Base-by-base conservation (phyloP, 23 tunicate genomes). In the Styela plicata region DNA sequence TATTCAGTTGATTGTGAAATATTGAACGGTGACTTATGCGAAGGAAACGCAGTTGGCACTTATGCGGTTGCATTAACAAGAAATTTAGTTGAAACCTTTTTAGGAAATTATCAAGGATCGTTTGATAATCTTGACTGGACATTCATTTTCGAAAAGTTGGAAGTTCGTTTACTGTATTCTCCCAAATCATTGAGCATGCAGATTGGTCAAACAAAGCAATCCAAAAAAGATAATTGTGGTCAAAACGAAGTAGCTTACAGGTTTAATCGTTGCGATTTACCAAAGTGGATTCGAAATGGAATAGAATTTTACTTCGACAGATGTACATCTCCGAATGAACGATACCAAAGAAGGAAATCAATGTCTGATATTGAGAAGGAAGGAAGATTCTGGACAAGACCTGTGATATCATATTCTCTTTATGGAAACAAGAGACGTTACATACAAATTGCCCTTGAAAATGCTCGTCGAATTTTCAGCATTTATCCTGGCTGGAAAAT, bases 191-290 rank as follows among this genome's bases (percentile, higher is more conserved):
- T 68, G n/a, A 24, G 16, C 16, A 68, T 68, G 24, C 24, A 21
- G 27, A 68, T 68, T 24, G 73, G 73, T 23, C 73, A 68, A 31
- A 68, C 73, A 16, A 68, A 68, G 17, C 73, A 68, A 68, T 17
- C 16, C 27, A 31, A 68, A 16, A 20, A 18, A 57, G n/a, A 68
- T 16, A 23, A 23, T 31, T 68, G 73, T 31, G 73, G 73, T 13
- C 31, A 68, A 68, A 68, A 68, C 73, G 73, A 68, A 68, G 73
- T 18, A n/a, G n/a, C n/a, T n/a, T n/a, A n/a, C n/a, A n/a, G n/a
- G n/a, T n/a, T n/a, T n/a, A n/a, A n/a, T n/a, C 20, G 18, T 18
- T 57, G 64, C 20, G 19, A 57, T 23, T 24, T 68, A 31, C 73
- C 73, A 31, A 23, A 31, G 24, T 68, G 73, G 73, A 24, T 68